Evolutionary conservation across 2,888 invertebrate genomes (phyloP), one percentile per base, ranked within the genome.

Genomic region (Drosophila demipolita): DNA sequence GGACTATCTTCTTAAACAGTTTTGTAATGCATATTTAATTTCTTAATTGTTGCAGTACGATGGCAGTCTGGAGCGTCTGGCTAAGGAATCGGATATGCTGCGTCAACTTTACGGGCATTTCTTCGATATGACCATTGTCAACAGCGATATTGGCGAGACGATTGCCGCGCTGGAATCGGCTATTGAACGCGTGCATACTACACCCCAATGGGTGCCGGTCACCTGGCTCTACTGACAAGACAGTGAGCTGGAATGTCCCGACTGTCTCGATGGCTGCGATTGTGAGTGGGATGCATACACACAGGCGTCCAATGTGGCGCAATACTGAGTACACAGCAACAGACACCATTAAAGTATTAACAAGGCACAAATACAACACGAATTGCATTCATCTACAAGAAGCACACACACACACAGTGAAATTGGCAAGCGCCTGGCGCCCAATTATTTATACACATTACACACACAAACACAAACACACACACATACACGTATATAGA

Each of bases 101-200:
- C 96, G 98, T 42, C 97, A 98, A 92, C 98, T 99, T 17, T 99
- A 99, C 94, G 99, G 99, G 52, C 99, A 99, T 94, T 98, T 98
- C 94, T 99, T 99, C 94, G 99, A 99, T 94, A 94, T 99, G 93
- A 98, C 97, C 85, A 98, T 99, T 91, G 97, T 99, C 78, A 99
- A 99, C 95, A 99, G 99, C 94, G 99, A 99, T 94, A 99, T 99
- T 78, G 99, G 99, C 93, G 99, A 99, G 93, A 99, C 99, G 45
- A 98, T 99, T 90, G 95, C 96, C 52, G 97, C 97, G 77, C 94
- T 99, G 85, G 98, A 99, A 93, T 95, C 96, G 77, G 97, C 98
- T 29, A 96, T 99, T 87, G 98, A 98, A 79, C 96, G 97, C 71
- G 97, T 99, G 73, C 97, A 97, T 93, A 96, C 96, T 90, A 96